Base-by-base conservation (phyloP, 64 coral and sea anemone genomes). In the Exaiptasia diaphana region DNA sequence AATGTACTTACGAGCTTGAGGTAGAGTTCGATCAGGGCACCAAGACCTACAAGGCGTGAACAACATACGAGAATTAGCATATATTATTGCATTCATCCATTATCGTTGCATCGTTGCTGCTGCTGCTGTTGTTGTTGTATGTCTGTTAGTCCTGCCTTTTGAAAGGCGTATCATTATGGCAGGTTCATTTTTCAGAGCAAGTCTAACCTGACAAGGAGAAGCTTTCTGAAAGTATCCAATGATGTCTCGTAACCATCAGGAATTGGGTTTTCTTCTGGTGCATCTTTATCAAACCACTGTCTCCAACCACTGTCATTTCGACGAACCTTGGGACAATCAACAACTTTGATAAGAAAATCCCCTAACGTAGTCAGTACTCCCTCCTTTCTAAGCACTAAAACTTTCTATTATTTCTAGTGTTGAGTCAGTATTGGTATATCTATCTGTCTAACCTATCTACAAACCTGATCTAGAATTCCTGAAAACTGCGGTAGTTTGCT, bases 21-120 rank as follows among this genome's bases (percentile, higher is more conserved):
- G 90, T 9, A 99, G 84, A 22, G 94, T 99, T 63, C 94, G 94
- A 56, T 99, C 94, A 44, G 94, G 94, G 41, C 94, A 99, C 94
- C 94, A 99, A 33, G 94, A 99, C 52, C 94, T 99, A 64, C 0
- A 43, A 11, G 12, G 15, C 12, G 26, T 26, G 38, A 3, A 39
- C 21, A 45, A 35, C 18, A 41, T 25, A 44, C 18, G 11, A 43
- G 1, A 74, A 4, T 44, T 22, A 14, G 5, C 17, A 59, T 5
- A 30, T 71, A 10, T 31, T 33, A 65, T 7, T 32, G 23, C n/a
- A 38, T 7, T 1, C 48, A 77, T n/a, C 8, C 53, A 1, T 25
- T 3, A 32, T 4, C 24, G 0, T 13, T 30, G 35, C 26, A 63
- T 14, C 28, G 2, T 63, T 10, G 10, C 24, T 33, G 24, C 35